A percentile compares a stretch with the other conserved stretches of the same genome.
Evolutionary conservation across 2,888 invertebrate species (phyloP).

Genomic region (Rhopalosiphum nymphaeae): DNA sequence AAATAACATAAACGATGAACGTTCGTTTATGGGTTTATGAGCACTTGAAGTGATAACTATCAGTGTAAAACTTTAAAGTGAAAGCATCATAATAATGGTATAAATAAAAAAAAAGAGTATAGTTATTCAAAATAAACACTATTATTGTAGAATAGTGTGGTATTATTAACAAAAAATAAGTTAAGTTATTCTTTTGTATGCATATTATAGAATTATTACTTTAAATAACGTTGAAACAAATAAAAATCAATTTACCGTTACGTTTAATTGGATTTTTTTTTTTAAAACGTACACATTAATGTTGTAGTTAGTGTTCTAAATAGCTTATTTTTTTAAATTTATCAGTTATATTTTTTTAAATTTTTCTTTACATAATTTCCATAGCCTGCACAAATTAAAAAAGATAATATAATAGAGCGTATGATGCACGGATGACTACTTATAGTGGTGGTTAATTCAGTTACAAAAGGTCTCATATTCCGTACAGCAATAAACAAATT

Average conservation of each 20-base stretch:
- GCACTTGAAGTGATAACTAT: background rate
- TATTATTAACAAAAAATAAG: background rate
- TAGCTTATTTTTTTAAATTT: background rate
- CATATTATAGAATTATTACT: background rate
- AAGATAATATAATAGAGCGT: background rate
- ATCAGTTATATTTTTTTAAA: background rate
- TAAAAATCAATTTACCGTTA: background rate
- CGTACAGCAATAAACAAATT: background rate
- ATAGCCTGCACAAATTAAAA: background rate
- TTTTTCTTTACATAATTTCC: background rate
- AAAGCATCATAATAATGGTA: background rate
- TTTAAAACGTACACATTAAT: background rate
- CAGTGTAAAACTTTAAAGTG: background rate
- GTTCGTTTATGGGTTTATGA: background rate
- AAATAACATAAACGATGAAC: background rate
- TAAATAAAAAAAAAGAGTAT: background rate
- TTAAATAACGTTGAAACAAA: background rate
- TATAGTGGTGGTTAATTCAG: background rate
- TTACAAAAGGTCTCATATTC: conserved; percentile 14
- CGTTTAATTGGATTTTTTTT: background rate
- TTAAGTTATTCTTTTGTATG: background rate
- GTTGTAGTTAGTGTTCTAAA: background rate
- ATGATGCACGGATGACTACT: background rate
- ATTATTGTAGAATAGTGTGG: background rate
- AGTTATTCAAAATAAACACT: background rate